Base-by-base conservation (phyloP, 2,888 invertebrate genomes). In the Lasioglossum leucozonium region DNA sequence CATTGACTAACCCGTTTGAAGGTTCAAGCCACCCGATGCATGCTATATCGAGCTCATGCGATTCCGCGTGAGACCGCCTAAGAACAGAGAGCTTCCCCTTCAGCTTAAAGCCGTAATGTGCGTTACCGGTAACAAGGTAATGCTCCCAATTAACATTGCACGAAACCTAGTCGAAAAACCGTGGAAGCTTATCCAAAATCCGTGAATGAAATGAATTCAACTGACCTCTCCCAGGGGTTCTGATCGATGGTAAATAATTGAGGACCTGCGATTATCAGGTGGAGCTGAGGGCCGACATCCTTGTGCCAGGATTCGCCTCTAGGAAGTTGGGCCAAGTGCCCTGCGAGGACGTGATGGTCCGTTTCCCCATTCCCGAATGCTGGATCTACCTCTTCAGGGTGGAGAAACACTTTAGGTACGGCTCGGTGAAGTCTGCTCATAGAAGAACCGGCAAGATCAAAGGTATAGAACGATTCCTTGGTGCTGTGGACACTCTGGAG, bases 321-420 rank as follows among this genome's bases (percentile, higher is more conserved):
- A 97, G 99, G 91, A 98, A 99, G 95, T 96, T 99, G 88, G 99
- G 99, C 0, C 99, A 99, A 95, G 98, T 98, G 91, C 99, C 99
- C 47, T 99, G 99, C 95, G 99, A 99, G 95, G 99, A 99, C 95
- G 99, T 99, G 47, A 97, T 98, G 95, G 97, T 99, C 80, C 96
- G 98, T 79, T 98, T 99, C 95, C 99, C 99, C 22, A 98, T 99
- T 92, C 99, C 99, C 34, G 99, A 99, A 95, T 98, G 98, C 94
- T 99, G 99, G 99, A 99, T 99, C 93, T 99, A 99, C 95, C 96
- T 99, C 93, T 99, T 99, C 96, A 97, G 99, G 86, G 99, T 99
- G 71, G 99, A 99, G 95, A 99, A 99, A 94, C 98, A 99, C 95
- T 99, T 99, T 95, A 95, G 96, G 94, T 96, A 95, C 81, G 96